Base-by-base conservation (phyloP, 2,113 vertebrate genomes). In the Hemichromis elongatus region DNA sequence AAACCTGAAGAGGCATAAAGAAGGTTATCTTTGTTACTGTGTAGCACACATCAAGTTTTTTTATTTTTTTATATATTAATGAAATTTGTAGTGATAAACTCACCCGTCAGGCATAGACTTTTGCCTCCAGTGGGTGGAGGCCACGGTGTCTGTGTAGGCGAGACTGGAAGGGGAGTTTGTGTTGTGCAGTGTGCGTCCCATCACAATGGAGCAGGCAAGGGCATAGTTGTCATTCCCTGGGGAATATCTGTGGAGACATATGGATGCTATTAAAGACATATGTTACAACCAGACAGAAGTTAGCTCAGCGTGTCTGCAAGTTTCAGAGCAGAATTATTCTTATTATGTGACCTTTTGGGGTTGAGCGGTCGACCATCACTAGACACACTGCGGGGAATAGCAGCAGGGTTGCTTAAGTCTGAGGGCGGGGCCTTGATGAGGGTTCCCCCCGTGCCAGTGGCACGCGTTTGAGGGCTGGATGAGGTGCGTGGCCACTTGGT, bases 21-120 rank as follows among this genome's bases (percentile, higher is more conserved):
- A 80, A 55, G 5, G 79, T 84, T 45, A 81, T 10, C 12, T 52
- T 11, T 8, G 30, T 5, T 66, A 26, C 35, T 26, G 79, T 50
- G 21, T 7, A 35, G 54, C 21, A 26, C 21, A 50, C 45, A 7
- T 18, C 30, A 68, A 19, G 42, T 47, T 28, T 73, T 28, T n/a
- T n/a, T n/a, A n/a, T n/a, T n/a, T n/a, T n/a, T n/a, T n/a, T 21
- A 66, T 37, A 75, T 30, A 30, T 75, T 30, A 33, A n/a, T 75
- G 18, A 70, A 70, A 68, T 35, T 24, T 3, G 37, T 4, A 61
- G 12, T 1, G 6, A 57, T 45, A 14, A 81, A 26, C 83, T 80
- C 81, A 99, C 98, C 98, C 98, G 91, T 99, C 98, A 28, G 97
- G 98, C 96, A 97, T 96, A 54, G 98, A 97, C 92, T 98, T 99